phyloP scores from a whole-genome alignment of 1,140 invertebrate species.

The Dreissena rostriformis region DNA sequence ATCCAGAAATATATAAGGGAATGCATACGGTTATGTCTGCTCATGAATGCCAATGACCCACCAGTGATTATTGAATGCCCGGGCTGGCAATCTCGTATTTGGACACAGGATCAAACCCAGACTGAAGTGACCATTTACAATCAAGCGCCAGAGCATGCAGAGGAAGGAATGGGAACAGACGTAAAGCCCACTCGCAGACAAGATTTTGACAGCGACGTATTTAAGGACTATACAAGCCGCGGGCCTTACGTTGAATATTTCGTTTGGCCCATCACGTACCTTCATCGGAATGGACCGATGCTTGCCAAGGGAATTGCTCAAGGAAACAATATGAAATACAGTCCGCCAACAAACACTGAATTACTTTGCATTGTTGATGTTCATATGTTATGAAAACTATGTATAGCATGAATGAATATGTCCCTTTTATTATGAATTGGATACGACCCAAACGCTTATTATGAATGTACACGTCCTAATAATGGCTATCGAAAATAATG shows the following conservation, averaged over 20 bases:
- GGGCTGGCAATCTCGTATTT: no score
- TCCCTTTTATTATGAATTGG: no score
- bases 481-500: no score
- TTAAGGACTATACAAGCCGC: slow-evolving; percentile 1
- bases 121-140: no score
- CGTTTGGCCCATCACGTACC: slow-evolving; percentile 35
- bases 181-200: not conserved
- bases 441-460: no score
- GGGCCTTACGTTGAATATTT: slow-evolving; percentile 28
- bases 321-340: not conserved
- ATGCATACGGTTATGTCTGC: no score
- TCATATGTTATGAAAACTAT: not conserved
- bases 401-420: no score
- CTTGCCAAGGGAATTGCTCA: slow-evolving; percentile 47
- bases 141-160: no score
- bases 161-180: not conserved
- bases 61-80: not conserved
- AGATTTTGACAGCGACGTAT: slow-evolving; percentile 13
- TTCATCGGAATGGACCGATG: slow-evolving; percentile 45
- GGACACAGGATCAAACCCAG: no score
- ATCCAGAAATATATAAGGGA: no score
- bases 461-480: no score
- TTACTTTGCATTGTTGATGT: not conserved
- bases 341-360: not conserved
- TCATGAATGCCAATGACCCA: not conserved